A percentile compares a stretch with the other conserved stretches of the same genome.
Evolutionary conservation across 2,113 vertebrate genomes (phyloP).

Genomic region (Petromus typicus): DNA sequence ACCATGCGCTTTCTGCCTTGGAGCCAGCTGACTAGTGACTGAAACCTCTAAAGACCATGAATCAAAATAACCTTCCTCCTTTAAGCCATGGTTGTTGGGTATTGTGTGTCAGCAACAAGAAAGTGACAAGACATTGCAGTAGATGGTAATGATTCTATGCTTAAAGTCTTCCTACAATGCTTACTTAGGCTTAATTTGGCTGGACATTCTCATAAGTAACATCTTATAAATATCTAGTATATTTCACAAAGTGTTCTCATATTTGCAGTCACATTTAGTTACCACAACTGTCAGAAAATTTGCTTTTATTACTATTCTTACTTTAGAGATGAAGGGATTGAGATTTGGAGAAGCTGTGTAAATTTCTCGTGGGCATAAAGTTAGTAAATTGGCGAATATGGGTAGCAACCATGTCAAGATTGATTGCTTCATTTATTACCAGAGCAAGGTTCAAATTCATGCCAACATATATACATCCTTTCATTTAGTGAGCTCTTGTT

Average conservation of each 20-base stretch:
- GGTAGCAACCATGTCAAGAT: not conserved
- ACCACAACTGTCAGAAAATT: not conserved
- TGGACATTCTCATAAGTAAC: not conserved
- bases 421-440: not conserved
- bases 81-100: not conserved
- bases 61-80: not conserved
- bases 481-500: not conserved
- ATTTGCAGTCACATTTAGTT: not conserved
- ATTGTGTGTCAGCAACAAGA: not conserved
- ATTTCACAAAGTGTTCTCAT: not conserved
- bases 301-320: not conserved
- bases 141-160: not conserved
- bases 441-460: not conserved
- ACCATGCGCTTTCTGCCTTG: not conserved
- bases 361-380: not conserved
- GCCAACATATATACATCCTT: not conserved
- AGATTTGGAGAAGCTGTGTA: not conserved
- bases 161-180: not conserved
- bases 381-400: not conserved
- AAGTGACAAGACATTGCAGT: not conserved
- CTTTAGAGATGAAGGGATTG: not conserved
- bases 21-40: not conserved
- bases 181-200: not conserved
- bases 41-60: not conserved
- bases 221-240: not conserved